phyloP scores from a whole-genome alignment of 2,888 invertebrate species.

The Piscicola geometra region DNA sequence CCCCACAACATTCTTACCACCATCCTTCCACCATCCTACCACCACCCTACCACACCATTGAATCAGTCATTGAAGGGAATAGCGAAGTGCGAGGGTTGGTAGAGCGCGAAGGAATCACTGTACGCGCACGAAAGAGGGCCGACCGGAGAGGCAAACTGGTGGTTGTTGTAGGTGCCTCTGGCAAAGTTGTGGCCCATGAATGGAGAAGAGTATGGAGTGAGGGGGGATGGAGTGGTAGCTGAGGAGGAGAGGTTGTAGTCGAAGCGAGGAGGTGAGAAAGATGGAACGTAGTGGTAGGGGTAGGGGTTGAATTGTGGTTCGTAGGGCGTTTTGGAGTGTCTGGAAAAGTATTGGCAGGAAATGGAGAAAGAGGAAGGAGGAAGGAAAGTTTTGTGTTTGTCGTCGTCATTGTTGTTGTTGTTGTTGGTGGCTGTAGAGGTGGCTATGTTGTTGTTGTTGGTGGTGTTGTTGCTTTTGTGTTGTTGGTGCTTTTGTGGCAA shows the following conservation, averaged over 20 bases:
- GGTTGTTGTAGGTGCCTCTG: not conserved
- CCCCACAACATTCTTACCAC: no score
- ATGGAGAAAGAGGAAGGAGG: conserved; percentile 9
- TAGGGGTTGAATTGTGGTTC: conserved; percentile 29
- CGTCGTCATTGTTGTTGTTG: conserved; percentile 8
- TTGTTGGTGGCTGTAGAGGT: conserved; percentile 5
- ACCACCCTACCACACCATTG: no score
- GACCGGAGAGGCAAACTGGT: conserved; percentile 17
- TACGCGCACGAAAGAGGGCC: conserved; percentile 25
- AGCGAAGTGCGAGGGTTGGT: conserved; percentile 28
- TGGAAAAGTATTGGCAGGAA: conserved; percentile 29
- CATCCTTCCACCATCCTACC: no score
- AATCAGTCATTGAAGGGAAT: conserved; percentile 15
- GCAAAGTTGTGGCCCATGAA: conserved; percentile 30
- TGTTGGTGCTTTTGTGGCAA: not conserved
- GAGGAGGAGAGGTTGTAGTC: not conserved
- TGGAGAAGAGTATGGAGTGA: conserved; percentile 16
- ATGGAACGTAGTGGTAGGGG: conserved; percentile 10
- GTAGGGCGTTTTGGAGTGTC: conserved; percentile 11
- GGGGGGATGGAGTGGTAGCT: not conserved
- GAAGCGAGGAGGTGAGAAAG: conserved; percentile 1
- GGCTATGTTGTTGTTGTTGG: conserved; percentile 13
- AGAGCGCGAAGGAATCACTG: conserved; percentile 17
- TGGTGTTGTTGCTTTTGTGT: not conserved
- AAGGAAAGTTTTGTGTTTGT: not conserved